phyloP scores from a whole-genome alignment of 2,113 vertebrate species.

The Crotalus viridis region DNA sequence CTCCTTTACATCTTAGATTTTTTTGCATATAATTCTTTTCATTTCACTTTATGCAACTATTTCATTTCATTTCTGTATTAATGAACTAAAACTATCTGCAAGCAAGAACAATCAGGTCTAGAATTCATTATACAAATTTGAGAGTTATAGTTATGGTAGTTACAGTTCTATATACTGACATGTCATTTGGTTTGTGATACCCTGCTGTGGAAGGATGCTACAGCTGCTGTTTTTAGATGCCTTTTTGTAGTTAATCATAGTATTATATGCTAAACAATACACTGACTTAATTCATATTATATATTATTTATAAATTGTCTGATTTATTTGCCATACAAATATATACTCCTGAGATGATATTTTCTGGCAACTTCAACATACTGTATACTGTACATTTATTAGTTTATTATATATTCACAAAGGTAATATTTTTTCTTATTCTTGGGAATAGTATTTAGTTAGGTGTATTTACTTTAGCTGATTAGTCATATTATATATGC shows the following conservation, averaged over 20 bases:
- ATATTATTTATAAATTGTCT: slow-evolving; percentile 65
- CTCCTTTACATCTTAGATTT: slow-evolving; percentile 8
- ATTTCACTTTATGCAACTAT: neutral
- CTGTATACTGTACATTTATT: slow-evolving; percentile 49
- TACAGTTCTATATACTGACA: slow-evolving; percentile 54
- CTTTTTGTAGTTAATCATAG: slow-evolving; percentile 60
- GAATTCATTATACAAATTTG: slow-evolving; percentile 67
- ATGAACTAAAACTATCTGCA: slow-evolving; percentile 48
- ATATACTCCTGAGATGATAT: slow-evolving; percentile 56
- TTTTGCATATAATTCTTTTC: neutral
- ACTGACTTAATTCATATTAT: slow-evolving; percentile 63
- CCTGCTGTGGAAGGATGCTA: slow-evolving; percentile 68
- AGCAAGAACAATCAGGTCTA: slow-evolving; percentile 42
- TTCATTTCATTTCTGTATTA: slow-evolving; percentile 12
- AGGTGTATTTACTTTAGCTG: slow-evolving; percentile 46
- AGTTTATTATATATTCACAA: slow-evolving; percentile 62
- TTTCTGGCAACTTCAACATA: slow-evolving; percentile 31
- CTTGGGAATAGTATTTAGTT: slow-evolving; percentile 64
- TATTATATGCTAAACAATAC: slow-evolving; percentile 62
- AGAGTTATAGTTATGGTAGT: slow-evolving; percentile 44
- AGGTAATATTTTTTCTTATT: slow-evolving; percentile 59
- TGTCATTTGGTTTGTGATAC: slow-evolving; percentile 67
- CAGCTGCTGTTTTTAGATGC: slow-evolving; percentile 59
- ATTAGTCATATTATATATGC: slow-evolving; percentile 47
- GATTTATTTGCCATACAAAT: slow-evolving; percentile 65